phyloP scores from a whole-genome alignment of 2,113 vertebrate genomes.

The Mirounga angustirostris region DNA sequence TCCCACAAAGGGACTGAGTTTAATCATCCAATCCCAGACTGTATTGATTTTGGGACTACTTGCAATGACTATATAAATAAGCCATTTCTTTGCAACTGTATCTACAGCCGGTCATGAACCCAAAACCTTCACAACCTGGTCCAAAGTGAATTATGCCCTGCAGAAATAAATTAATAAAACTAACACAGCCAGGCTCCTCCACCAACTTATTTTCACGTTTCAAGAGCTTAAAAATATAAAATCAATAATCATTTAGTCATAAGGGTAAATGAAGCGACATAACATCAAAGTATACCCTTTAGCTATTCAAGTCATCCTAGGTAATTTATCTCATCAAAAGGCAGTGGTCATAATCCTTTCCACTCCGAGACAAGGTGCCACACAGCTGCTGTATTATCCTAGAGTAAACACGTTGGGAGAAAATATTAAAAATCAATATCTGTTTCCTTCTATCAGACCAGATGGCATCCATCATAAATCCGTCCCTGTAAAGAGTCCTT shows the following conservation, averaged over 20 bases:
- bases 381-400: constrained; percentile 92
- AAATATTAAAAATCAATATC: constrained; percentile 97
- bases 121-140: constrained; percentile 90
- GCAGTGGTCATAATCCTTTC: constrained; percentile 92
- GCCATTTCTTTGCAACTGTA: constrained; percentile 93
- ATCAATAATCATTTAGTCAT: constrained; percentile 99
- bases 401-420: constrained; percentile 93
- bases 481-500: constrained; percentile 89
- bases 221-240: constrained; percentile 95
- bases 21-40: constrained; percentile 93
- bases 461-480: constrained; percentile 93
- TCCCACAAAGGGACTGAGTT: constrained; percentile 92
- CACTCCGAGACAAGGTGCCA: constrained; percentile 90
- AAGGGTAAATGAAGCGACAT: constrained; percentile 95
- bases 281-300: constrained; percentile 94
- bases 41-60: constrained; percentile 94
- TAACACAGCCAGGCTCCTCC: constrained; percentile 90
- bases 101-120: constrained; percentile 92
- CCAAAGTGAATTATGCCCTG: constrained; percentile 92
- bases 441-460: constrained; percentile 95
- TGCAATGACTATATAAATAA: constrained; percentile 94
- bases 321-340: constrained; percentile 95
- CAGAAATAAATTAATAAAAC: constrained; percentile 96
- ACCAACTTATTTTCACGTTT: constrained; percentile 94
- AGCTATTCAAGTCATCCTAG: constrained; percentile 92